A percentile compares a stretch with the other conserved stretches of the same genome.
Evolutionary conservation across 1,140 invertebrate species (phyloP).

Genomic region (Drosophila elegans): DNA sequence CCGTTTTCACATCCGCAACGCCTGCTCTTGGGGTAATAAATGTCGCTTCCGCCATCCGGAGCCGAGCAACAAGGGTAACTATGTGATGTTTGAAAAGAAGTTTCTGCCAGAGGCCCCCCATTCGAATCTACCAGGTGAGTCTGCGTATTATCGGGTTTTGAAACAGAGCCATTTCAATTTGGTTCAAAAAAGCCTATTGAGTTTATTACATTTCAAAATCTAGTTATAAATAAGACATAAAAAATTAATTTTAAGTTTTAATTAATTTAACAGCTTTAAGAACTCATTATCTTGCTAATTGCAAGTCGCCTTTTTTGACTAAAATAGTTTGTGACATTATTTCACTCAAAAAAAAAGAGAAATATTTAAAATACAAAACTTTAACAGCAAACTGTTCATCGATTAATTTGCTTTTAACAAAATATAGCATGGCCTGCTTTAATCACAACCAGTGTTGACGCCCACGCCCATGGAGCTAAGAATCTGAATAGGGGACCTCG

Average conservation of each 20-base stretch:
- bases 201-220: no score
- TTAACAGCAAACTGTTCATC: not conserved
- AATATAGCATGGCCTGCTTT: not conserved
- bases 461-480: not conserved
- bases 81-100: constrained; percentile 54
- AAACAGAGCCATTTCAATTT: no score
- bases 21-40: constrained; percentile 31
- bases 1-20: constrained; percentile 24
- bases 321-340: no score
- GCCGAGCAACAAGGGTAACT: constrained; percentile 24
- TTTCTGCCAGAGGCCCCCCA: constrained; percentile 4
- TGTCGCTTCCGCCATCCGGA: constrained; percentile 47
- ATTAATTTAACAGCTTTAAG: no score
- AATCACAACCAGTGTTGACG: not conserved
- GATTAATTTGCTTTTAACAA: not conserved
- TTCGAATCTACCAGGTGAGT: not conserved
- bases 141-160: no score
- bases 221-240: no score
- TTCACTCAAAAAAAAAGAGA: no score
- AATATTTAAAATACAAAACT: no score
- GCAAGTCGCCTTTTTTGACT: no score
- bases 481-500: not conserved
- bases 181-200: no score
- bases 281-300: no score
- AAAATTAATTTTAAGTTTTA: no score